Evolutionary conservation across 2,113 vertebrate species (phyloP).

Genomic region (Neoarius graeffei): DNA sequence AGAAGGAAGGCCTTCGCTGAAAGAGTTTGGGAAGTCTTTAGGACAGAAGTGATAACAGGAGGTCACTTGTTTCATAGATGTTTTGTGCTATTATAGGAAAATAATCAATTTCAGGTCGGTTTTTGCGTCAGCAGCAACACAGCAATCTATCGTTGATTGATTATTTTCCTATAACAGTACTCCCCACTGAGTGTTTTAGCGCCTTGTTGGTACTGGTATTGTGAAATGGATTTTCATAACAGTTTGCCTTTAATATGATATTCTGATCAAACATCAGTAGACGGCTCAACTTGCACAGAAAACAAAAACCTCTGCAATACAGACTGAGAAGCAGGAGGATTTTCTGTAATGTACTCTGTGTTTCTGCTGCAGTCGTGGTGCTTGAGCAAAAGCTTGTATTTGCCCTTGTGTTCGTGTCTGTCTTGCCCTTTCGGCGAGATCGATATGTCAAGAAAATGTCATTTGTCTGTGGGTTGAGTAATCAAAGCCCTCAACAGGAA

Average conservation of each 20-base stretch:
- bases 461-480: slow-evolving; percentile 64
- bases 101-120: neutral
- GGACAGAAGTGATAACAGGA: neutral
- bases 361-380: slow-evolving; percentile 30
- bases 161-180: neutral
- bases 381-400: slow-evolving; percentile 56
- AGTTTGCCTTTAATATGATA: neutral
- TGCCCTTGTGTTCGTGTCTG: slow-evolving; percentile 59
- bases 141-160: neutral
- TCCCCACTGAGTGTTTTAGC: neutral
- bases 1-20: too few relatives aligned
- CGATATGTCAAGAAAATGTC: slow-evolving; percentile 74
- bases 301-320: neutral
- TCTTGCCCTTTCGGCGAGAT: slow-evolving; percentile 60
- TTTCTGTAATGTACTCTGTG: slow-evolving; percentile 4
- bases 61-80: neutral
- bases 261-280: neutral
- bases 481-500: slow-evolving; percentile 66
- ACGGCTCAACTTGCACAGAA: neutral
- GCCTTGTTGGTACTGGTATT: neutral
- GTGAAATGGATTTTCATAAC: neutral
- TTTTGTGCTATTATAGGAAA: neutral
- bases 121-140: neutral
- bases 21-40: too few relatives aligned
- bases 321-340: slow-evolving; percentile 5